Evolutionary conservation across 1,140 invertebrate genomes (phyloP), one percentile per base, ranked within the genome.

Genomic region (Apis laboriosa): DNA sequence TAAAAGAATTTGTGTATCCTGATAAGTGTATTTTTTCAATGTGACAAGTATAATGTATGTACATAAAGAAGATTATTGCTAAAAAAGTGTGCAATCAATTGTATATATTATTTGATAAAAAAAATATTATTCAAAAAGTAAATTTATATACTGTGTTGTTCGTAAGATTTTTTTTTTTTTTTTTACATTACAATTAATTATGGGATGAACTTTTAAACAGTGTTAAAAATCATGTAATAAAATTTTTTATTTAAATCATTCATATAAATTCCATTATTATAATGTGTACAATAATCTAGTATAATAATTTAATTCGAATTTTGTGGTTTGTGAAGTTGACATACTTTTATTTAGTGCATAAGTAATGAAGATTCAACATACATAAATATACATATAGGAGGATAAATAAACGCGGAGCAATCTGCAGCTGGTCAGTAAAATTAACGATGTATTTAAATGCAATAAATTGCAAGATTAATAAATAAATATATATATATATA

Each of bases 1-100:
- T 73, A 63, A 53, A 43, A 9, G 21, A 17, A n/a, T 56, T 67
- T 56, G 17, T 67, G 71, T 28, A 58, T 9, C 1, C 15, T 28
- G 19, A 71, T 51, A 51, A 78, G 43, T 79, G 56, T 72, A 61
- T 34, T 63, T 79, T 70, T 79, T 77, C 53, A 58, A 21, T 4
- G 24, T 51, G 24, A 11, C 43, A 34, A 43, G 28, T 70, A 60
- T 15, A 8, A 21, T 60, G 53, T 24, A 78, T 53, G 12, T 11
- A 21, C 24, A 12, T 5, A n/a, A 51, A 51, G 15, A 2, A 7
- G 56, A 72, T 15, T 61, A 24, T 12, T 80, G 78, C 51, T 67
- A 49, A 43, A 58, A 75, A 28, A 43, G 13, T 51, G 34, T 28
- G 78, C 51, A 64, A 76, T 66, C 28, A 21, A 28, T 51, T 21